Evolutionary conservation across 2,888 invertebrate species (phyloP).

Genomic region (Sussaba pulchella): DNA sequence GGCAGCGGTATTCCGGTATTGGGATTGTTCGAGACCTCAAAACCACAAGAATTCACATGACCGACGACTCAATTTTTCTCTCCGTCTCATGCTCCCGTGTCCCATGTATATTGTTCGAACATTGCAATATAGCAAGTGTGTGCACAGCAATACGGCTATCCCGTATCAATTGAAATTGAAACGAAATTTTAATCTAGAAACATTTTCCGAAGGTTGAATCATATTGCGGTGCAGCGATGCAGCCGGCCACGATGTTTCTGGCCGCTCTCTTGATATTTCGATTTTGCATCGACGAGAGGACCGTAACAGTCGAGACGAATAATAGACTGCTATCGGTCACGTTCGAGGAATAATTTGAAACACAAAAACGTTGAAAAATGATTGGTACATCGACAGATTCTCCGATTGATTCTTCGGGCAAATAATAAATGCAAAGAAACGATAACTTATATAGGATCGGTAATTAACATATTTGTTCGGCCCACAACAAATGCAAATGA

Average conservation of each 20-base stretch:
- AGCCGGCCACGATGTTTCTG: not conserved
- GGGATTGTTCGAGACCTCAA: conserved; percentile 56
- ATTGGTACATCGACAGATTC: conserved; percentile 3
- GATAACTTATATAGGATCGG: not conserved
- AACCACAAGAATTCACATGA: conserved; percentile 56
- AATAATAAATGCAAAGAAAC: no score
- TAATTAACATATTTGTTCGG: not conserved
- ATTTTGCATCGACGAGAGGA: not conserved
- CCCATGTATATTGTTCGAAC: conserved; percentile 14
- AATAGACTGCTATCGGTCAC: not conserved
- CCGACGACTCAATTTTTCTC: conserved; percentile 41
- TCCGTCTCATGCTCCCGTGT: conserved; percentile 35
- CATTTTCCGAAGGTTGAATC: conserved; percentile 54
- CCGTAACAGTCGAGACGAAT: conserved; percentile 8
- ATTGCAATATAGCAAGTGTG: conserved; percentile 10
- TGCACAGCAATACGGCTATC: not conserved
- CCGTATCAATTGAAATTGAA: conserved; percentile 62
- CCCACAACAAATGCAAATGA: no score
- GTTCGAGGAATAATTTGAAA: conserved; percentile 5
- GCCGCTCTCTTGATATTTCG: conserved; percentile 16
- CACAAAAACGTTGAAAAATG: not conserved
- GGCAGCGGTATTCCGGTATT: conserved; percentile 43
- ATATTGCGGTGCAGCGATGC: conserved; percentile 10
- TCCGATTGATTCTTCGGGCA: not conserved
- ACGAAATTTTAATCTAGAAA: conserved; percentile 65